These are phyloP conservation scores for Chelonus insularis DNA, from an alignment of 1,140 invertebrate genomes.

Conservation along the genomic window DNA sequence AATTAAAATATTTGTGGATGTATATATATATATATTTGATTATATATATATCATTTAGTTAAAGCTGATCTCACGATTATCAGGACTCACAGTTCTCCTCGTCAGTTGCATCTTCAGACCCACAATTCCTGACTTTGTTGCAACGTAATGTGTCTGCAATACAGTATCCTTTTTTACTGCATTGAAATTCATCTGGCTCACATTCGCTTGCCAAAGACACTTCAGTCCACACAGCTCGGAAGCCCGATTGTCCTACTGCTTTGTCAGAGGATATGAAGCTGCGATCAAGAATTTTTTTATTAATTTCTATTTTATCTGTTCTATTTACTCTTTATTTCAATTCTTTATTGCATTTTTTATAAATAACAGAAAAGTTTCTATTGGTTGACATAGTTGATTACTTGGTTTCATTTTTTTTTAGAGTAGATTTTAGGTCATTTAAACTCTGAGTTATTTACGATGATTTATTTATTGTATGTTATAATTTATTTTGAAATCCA, in stretches of 20 bases:
- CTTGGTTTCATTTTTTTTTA: too few relatives aligned
- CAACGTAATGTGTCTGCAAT: constrained; percentile 77
- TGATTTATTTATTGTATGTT: too few relatives aligned
- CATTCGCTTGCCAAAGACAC: constrained; percentile 65
- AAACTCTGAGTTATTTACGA: too few relatives aligned
- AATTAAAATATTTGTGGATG: background rate
- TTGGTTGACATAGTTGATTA: too few relatives aligned
- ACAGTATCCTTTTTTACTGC: constrained; percentile 73
- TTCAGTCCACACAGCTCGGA: constrained; percentile 89
- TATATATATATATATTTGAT: background rate
- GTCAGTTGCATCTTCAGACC: constrained; percentile 75
- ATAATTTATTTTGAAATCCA: too few relatives aligned
- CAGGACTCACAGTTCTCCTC: constrained; percentile 79
- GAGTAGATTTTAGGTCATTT: too few relatives aligned
- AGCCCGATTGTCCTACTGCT: constrained; percentile 78
- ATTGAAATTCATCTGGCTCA: constrained; percentile 65
- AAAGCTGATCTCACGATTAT: constrained; percentile 56
- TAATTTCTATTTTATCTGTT: background rate
- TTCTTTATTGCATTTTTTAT: constrained; percentile 1
- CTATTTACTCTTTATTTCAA: background rate
- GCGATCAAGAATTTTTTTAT: constrained; percentile 44
- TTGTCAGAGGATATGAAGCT: constrained; percentile 85
- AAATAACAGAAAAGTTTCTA: too few relatives aligned
- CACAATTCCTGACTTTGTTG: constrained; percentile 80
- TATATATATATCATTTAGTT: constrained; percentile 1